These are phyloP conservation scores for Ranitomeya imitator DNA, from an alignment of 2,113 vertebrate species.

Conservation along the genomic window DNA sequence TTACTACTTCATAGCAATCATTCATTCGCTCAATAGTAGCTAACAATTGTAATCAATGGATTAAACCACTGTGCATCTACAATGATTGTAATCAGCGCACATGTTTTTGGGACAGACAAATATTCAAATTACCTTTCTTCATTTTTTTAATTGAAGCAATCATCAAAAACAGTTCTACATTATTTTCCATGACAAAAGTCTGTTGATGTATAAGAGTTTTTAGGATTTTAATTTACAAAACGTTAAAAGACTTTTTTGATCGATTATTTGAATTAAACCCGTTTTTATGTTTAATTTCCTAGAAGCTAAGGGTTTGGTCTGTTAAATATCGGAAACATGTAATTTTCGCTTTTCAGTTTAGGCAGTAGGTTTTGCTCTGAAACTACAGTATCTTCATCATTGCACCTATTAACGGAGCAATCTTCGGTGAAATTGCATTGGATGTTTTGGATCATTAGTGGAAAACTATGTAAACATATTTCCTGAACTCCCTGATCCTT, in stretches of 20 bases:
- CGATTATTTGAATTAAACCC: not conserved
- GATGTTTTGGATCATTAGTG: not conserved
- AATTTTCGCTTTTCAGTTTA: not conserved
- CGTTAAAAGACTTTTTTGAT: not conserved
- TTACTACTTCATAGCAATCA: not conserved
- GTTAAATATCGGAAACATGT: not conserved
- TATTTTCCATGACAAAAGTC: not conserved
- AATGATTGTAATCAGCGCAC: not conserved
- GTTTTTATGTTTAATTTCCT: not conserved
- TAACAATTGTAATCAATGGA: constrained; percentile 5
- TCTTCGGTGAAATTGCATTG: not conserved
- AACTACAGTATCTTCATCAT: not conserved
- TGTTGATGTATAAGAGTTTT: not conserved
- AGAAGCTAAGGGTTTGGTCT: not conserved
- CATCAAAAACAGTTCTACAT: not conserved
- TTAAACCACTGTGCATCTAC: not conserved
- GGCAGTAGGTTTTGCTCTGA: too few species aligned
- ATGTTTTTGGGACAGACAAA: not conserved
- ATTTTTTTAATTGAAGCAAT: not conserved
- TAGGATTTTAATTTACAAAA: not conserved
- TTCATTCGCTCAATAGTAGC: not conserved
- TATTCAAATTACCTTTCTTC: not conserved
- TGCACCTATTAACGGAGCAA: not conserved
- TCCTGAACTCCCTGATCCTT: not conserved
- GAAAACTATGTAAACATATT: not conserved